phyloP scores from a whole-genome alignment of 2,113 vertebrate genomes.

The Recurvirostra avosetta region DNA sequence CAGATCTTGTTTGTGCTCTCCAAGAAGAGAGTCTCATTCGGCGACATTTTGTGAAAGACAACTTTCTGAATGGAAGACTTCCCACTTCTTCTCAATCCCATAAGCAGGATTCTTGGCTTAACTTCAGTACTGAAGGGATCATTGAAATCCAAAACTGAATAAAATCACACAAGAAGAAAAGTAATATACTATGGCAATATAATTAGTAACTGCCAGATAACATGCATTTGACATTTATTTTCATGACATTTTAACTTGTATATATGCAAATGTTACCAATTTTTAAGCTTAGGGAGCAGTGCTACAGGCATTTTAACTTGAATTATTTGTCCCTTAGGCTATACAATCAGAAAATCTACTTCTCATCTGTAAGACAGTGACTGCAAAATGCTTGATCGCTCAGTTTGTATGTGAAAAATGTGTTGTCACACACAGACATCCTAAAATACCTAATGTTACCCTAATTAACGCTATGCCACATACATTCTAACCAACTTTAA shows the following conservation, averaged over 20 bases:
- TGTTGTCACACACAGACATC: not conserved
- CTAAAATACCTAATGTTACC: not conserved
- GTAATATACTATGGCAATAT: not conserved
- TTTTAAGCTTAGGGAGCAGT: not conserved
- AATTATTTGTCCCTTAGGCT: not conserved
- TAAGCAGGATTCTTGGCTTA: constrained; percentile 92
- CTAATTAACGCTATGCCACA: not conserved
- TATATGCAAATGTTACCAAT: not conserved
- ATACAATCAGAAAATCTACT: not conserved
- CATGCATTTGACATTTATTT: not conserved
- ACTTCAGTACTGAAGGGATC: constrained; percentile 88
- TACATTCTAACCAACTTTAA: not conserved
- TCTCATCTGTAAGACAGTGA: not conserved
- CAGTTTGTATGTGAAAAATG: not conserved
- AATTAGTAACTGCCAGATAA: not conserved
- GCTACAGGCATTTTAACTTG: not conserved
- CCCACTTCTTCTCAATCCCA: constrained; percentile 91
- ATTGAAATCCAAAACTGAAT: constrained; percentile 84
- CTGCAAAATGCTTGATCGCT: not conserved
- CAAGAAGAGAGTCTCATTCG: constrained; percentile 90
- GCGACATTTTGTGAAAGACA: constrained; percentile 95
- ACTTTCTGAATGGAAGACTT: constrained; percentile 97
- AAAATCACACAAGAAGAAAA: constrained; percentile 64
- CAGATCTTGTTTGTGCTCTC: constrained; percentile 95
- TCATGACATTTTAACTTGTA: not conserved